Conservation (phyloP, 2,888 invertebrate species). For the Rhopalosiphum nymphaeae region DNA sequence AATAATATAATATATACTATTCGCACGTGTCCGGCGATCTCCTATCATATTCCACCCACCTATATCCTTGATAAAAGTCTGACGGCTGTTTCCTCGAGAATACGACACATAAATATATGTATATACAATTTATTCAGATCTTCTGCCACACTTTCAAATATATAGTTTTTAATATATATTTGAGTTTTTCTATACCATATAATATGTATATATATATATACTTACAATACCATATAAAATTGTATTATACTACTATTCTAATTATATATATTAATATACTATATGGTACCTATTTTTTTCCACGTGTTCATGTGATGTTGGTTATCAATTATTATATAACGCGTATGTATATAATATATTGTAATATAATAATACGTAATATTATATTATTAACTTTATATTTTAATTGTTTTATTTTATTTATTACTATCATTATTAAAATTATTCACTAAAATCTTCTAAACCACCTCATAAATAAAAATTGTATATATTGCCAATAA, state of each 20-base stretch:
- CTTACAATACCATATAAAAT: neutral
- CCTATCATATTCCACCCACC: neutral
- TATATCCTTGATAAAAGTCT: neutral
- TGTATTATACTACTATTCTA: neutral
- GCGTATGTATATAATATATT: neutral
- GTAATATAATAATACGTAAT: neutral
- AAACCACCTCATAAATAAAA: neutral
- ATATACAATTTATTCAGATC: neutral
- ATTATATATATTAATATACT: neutral
- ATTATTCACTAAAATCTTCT: neutral
- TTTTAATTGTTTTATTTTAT: neutral
- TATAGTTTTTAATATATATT: conserved; percentile 19
- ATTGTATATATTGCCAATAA: neutral
- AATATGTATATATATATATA: neutral
- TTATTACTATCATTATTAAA: neutral
- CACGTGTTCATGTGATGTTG: neutral
- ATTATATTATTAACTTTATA: neutral
- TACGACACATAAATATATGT: neutral
- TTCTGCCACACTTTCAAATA: neutral
- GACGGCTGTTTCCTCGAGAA: conserved; percentile 22
- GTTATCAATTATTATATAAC: neutral
- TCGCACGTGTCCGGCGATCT: neutral
- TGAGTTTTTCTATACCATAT: neutral
- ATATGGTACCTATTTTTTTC: neutral
- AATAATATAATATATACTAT: neutral